Evolutionary conservation across 2,888 invertebrate genomes (phyloP).

Genomic region (Pasiphila rectangulata): DNA sequence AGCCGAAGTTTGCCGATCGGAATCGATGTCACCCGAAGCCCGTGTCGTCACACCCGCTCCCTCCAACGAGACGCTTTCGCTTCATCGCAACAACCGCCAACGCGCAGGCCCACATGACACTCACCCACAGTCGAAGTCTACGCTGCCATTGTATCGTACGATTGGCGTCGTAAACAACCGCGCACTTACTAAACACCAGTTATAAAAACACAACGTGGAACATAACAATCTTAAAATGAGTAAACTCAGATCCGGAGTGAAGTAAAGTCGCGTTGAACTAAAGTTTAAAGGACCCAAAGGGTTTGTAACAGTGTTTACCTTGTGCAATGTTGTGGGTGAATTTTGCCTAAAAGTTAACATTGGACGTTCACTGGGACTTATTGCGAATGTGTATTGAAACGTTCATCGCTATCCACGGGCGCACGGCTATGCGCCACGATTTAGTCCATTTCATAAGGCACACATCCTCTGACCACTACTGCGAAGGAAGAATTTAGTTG

Average conservation of each 20-base stretch:
- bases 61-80: conserved; percentile 65
- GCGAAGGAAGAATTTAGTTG: conserved; percentile 82
- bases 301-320: conserved; percentile 65
- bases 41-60: conserved; percentile 45
- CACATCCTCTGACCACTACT: conserved; percentile 89
- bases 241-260: conserved; percentile 74
- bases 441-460: conserved; percentile 87
- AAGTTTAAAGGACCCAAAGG: conserved; percentile 43
- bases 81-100: conserved; percentile 37
- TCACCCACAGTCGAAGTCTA: conserved; percentile 49
- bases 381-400: conserved; percentile 81
- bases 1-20: conserved; percentile 57
- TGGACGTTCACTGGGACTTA: conserved; percentile 66
- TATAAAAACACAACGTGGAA: conserved; percentile 31
- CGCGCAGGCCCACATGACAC: conserved; percentile 26
- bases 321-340: conserved; percentile 72
- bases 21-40: conserved; percentile 74
- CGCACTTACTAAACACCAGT: conserved; percentile 31
- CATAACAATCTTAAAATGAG: conserved; percentile 57
- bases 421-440: conserved; percentile 89
- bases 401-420: conserved; percentile 80
- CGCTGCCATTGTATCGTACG: conserved; percentile 46
- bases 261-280: conserved; percentile 53
- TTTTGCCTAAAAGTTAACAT: conserved; percentile 67
- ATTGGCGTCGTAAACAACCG: conserved; percentile 44